phyloP scores from a whole-genome alignment of 2,797 vertebrate genomes.

The Galaxias olidus region DNA sequence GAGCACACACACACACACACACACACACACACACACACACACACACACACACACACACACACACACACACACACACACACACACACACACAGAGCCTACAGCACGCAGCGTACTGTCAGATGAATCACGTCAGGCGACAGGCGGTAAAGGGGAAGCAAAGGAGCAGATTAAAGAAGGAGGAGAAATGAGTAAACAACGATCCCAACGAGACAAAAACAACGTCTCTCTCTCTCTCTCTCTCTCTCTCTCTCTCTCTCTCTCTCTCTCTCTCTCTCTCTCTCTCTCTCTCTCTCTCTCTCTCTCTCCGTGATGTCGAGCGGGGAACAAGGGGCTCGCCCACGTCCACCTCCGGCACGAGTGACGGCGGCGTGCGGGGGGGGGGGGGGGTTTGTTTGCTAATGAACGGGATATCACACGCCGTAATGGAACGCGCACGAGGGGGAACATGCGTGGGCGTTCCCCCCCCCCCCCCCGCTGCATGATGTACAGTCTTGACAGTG shows the following conservation, averaged over 20 bases:
- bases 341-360: conserved; percentile 23
- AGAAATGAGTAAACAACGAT: conserved; percentile 24
- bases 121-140: too few relatives aligned
- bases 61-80: neutral
- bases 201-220: conserved; percentile 32
- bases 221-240: too few relatives aligned
- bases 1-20: neutral
- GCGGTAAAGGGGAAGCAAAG: conserved; percentile 15
- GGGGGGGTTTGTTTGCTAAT: conserved; percentile 32
- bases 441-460: conserved; percentile 43
- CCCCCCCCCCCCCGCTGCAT: conserved; percentile 14
- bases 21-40: neutral
- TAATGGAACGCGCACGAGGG: conserved; percentile 35
- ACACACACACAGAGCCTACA: neutral
- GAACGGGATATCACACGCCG: conserved; percentile 20
- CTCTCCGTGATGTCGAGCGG: neutral
- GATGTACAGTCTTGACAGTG: conserved; percentile 9
- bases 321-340: conserved; percentile 4
- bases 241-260: too few relatives aligned
- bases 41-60: neutral
- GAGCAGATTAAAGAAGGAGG: conserved; percentile 47
- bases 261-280: too few relatives aligned
- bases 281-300: conserved; percentile 15
- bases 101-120: too few relatives aligned
- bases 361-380: conserved; percentile 16